Evolutionary conservation across 1,140 invertebrate genomes (phyloP).

Genomic region (Zophobas atratus): DNA sequence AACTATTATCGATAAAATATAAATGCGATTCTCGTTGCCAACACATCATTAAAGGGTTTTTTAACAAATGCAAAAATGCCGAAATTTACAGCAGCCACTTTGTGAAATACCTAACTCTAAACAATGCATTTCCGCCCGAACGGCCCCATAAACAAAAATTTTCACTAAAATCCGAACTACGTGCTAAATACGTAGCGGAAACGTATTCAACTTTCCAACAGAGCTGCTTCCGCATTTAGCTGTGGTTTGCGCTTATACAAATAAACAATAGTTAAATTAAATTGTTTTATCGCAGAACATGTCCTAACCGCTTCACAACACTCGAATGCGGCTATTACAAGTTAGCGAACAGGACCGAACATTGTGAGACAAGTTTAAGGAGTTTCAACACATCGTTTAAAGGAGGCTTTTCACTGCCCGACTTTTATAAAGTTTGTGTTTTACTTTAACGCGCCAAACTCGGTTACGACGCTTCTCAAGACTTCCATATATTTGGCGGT

Average conservation of each 20-base stretch:
- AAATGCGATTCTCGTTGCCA: no score
- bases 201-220: no score
- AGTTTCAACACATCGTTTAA: slow-evolving; percentile 22
- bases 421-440: slow-evolving; percentile 25
- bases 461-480: slow-evolving; percentile 1
- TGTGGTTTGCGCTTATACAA: not conserved
- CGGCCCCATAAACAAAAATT: no score
- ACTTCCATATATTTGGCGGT: slow-evolving; percentile 2
- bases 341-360: slow-evolving; percentile 10
- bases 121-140: no score
- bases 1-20: no score
- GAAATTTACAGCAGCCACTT: no score
- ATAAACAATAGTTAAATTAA: not conserved
- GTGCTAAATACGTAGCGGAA: no score
- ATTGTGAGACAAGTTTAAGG: slow-evolving; percentile 3
- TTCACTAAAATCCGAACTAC: no score
- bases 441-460: not conserved
- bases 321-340: slow-evolving; percentile 14
- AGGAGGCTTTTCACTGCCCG: slow-evolving; percentile 18
- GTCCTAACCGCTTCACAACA: not conserved
- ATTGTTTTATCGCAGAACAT: not conserved
- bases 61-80: no score
- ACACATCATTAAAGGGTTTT: no score
- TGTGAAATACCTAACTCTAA: no score
- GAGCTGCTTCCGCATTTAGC: no score